Conservation (phyloP, 2,797 vertebrate genomes). For the Zonotrichia albicollis region DNA sequence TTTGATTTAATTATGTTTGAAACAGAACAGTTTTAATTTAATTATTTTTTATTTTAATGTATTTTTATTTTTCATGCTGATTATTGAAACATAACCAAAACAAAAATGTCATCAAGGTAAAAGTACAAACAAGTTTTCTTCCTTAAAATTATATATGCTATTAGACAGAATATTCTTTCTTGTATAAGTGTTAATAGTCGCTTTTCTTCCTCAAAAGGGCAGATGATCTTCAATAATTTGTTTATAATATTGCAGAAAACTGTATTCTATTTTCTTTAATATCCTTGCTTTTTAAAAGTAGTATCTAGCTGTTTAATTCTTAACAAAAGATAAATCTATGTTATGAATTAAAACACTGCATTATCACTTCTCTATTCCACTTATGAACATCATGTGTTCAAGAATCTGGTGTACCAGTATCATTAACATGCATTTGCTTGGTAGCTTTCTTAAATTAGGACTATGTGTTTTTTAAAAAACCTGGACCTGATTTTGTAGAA, state of each 20-base stretch:
- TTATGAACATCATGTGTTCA: not conserved
- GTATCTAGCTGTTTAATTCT: not conserved
- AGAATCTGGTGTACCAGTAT: not conserved
- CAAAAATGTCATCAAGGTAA: not conserved
- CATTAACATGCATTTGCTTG: slow-evolving; percentile 9
- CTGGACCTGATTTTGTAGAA: slow-evolving; percentile 54
- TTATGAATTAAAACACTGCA: not conserved
- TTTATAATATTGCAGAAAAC: not conserved
- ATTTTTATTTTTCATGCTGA: not conserved
- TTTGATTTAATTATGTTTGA: not conserved
- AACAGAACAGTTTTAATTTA: not conserved
- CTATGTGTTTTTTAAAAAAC: not conserved
- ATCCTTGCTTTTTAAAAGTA: not conserved
- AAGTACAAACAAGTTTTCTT: not conserved
- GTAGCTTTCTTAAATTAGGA: slow-evolving; percentile 17
- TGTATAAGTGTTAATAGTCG: not conserved
- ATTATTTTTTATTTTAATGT: not conserved
- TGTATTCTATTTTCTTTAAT: not conserved
- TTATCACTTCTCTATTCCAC: not conserved
- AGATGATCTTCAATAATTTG: not conserved
- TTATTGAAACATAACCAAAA: not conserved
- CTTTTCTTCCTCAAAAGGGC: not conserved
- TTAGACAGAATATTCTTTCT: not conserved
- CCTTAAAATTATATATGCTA: not conserved
- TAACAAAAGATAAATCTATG: not conserved